These are phyloP conservation scores for Dreissena rostriformis DNA, from an alignment of 1,140 invertebrate genomes.

Conservation along the genomic window DNA sequence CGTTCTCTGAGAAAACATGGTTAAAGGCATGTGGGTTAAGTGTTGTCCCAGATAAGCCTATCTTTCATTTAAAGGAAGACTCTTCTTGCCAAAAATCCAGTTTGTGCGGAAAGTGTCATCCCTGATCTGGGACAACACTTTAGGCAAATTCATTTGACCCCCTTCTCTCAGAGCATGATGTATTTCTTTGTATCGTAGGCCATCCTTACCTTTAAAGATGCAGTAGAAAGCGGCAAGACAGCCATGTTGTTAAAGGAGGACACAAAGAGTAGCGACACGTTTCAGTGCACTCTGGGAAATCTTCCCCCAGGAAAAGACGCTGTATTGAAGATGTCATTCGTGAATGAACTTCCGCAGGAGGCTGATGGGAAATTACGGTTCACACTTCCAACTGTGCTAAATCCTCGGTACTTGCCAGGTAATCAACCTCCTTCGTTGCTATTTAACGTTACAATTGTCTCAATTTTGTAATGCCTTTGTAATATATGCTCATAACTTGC, in stretches of 20 bases:
- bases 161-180: too few species aligned
- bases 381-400: slow-evolving; percentile 64
- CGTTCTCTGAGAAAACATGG: too few species aligned
- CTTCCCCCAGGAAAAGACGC: slow-evolving; percentile 59
- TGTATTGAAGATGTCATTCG: slow-evolving; percentile 57
- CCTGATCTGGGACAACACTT: too few species aligned
- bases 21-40: too few species aligned
- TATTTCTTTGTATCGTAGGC: slow-evolving; percentile 76
- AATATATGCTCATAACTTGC: too few species aligned
- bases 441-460: too few species aligned
- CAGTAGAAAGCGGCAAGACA: slow-evolving; percentile 84
- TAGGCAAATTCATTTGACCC: too few species aligned
- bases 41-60: too few species aligned
- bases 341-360: slow-evolving; percentile 60
- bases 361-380: slow-evolving; percentile 62
- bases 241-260: slow-evolving; percentile 80
- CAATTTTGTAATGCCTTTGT: too few species aligned
- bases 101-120: too few species aligned
- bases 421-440: background rate
- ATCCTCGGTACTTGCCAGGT: slow-evolving; percentile 65
- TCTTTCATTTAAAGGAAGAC: too few species aligned
- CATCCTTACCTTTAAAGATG: slow-evolving; percentile 85
- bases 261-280: slow-evolving; percentile 60
- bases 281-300: slow-evolving; percentile 64
- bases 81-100: too few species aligned